phyloP scores from a whole-genome alignment of 2,888 invertebrate genomes.

The Mystacides longicornis region DNA sequence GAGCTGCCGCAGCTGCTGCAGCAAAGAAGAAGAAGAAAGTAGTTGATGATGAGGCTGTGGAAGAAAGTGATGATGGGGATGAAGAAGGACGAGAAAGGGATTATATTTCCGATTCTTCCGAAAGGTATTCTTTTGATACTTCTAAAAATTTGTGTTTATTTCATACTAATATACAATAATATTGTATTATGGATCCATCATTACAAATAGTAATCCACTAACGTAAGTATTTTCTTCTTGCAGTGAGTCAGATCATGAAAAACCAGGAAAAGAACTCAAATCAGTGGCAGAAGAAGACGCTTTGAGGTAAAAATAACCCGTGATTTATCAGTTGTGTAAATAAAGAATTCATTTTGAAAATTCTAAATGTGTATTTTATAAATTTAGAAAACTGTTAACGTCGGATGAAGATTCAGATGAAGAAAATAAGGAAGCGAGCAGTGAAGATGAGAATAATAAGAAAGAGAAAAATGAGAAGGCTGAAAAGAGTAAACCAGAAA shows the following conservation, averaged over 20 bases:
- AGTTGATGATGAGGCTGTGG: slow-evolving; percentile 83
- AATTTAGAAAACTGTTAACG: slow-evolving; percentile 72
- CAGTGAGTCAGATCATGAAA: slow-evolving; percentile 67
- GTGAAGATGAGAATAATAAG: slow-evolving; percentile 64
- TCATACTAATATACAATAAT: too few species aligned
- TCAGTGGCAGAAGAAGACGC: slow-evolving; percentile 89
- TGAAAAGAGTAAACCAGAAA: slow-evolving; percentile 50
- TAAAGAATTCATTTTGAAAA: too few species aligned
- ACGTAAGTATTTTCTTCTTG: slow-evolving; percentile 27
- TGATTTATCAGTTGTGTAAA: too few species aligned
- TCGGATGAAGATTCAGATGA: slow-evolving; percentile 86
- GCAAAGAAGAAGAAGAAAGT: slow-evolving; percentile 72
- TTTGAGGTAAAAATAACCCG: slow-evolving; percentile 50
- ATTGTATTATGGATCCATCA: neutral
- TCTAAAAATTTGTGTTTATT: neutral
- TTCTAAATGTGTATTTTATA: too few species aligned
- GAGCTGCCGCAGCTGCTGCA: slow-evolving; percentile 36
- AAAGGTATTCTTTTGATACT: slow-evolving; percentile 42
- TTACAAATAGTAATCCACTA: neutral
- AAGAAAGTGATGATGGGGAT: slow-evolving; percentile 96
- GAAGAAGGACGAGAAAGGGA: slow-evolving; percentile 92
- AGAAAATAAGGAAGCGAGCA: slow-evolving; percentile 69
- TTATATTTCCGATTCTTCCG: slow-evolving; percentile 85
- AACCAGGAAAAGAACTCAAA: slow-evolving; percentile 74
- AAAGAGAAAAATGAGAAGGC: slow-evolving; percentile 66